These are phyloP conservation scores for Smittia sp. DNA, from an alignment of 2,888 invertebrate genomes.

Conservation along the genomic window DNA sequence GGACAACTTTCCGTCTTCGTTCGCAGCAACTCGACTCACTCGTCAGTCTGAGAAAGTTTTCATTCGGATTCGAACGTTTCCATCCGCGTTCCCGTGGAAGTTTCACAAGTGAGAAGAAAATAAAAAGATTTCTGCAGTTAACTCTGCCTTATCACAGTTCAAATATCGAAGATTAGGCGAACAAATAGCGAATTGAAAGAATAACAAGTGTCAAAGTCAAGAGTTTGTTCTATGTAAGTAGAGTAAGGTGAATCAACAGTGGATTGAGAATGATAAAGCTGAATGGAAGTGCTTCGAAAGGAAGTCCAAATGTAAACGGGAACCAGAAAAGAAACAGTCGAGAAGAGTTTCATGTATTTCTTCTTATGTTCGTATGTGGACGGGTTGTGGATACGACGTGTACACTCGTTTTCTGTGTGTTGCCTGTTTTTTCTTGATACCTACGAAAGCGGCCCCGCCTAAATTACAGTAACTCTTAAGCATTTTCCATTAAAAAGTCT, in stretches of 20 bases:
- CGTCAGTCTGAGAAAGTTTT: conserved; percentile 31
- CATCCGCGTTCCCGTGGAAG: conserved; percentile 38
- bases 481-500: conserved; percentile 11
- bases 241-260: conserved; percentile 35
- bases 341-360: conserved; percentile 19
- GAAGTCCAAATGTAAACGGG: conserved; percentile 21
- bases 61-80: conserved; percentile 38
- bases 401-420: conserved; percentile 28
- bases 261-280: background rate
- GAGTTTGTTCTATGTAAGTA: conserved; percentile 17
- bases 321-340: background rate
- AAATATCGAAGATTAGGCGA: no score
- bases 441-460: conserved; percentile 41
- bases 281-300: background rate
- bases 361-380: conserved; percentile 30
- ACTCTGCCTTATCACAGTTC: conserved; percentile 6
- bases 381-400: conserved; percentile 27
- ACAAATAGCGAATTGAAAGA: background rate
- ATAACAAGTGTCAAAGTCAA: conserved; percentile 31
- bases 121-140: conserved; percentile 26
- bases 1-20: background rate
- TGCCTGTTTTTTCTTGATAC: conserved; percentile 29
- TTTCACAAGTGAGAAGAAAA: conserved; percentile 1
- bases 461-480: conserved; percentile 39
- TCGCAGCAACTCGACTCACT: background rate